Percentiles rank a stretch among this genome's conserved stretches.
Evolutionary conservation across 2,113 vertebrate species (phyloP).

Genomic region (Lethenteron reissneri): DNA sequence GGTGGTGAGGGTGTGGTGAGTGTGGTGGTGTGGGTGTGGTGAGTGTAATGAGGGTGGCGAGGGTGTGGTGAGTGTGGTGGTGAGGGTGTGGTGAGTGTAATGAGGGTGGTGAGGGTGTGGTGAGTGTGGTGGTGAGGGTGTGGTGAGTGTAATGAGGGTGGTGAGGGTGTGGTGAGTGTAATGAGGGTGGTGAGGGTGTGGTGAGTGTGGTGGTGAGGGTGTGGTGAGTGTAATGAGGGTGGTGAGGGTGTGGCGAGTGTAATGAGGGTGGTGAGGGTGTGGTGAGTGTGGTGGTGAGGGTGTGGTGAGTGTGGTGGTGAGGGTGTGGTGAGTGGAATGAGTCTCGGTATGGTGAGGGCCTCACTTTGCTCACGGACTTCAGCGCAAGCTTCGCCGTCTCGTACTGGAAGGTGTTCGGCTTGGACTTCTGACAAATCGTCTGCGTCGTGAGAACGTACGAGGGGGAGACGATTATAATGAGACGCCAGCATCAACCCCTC

Average conservation of each 20-base stretch:
- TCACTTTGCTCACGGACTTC: conserved; percentile 76
- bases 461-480: background rate
- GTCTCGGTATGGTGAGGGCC: conserved; percentile 6
- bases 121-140: too few relatives aligned
- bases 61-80: too few relatives aligned
- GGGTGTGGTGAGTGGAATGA: background rate
- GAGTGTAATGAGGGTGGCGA: too few relatives aligned
- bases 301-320: background rate
- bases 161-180: too few relatives aligned
- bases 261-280: background rate
- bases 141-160: too few relatives aligned
- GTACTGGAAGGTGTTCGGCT: conserved; percentile 21
- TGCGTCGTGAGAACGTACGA: conserved; percentile 15
- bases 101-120: too few relatives aligned
- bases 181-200: too few relatives aligned
- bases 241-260: background rate
- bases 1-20: too few relatives aligned
- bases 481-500: background rate
- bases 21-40: too few relatives aligned
- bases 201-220: background rate
- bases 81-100: too few relatives aligned
- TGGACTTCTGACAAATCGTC: conserved; percentile 71
- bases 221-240: background rate
- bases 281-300: background rate
- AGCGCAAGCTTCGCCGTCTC: conserved; percentile 42